Evolutionary conservation across 2,113 vertebrate species (phyloP).

Genomic region (Procapra przewalskii): DNA sequence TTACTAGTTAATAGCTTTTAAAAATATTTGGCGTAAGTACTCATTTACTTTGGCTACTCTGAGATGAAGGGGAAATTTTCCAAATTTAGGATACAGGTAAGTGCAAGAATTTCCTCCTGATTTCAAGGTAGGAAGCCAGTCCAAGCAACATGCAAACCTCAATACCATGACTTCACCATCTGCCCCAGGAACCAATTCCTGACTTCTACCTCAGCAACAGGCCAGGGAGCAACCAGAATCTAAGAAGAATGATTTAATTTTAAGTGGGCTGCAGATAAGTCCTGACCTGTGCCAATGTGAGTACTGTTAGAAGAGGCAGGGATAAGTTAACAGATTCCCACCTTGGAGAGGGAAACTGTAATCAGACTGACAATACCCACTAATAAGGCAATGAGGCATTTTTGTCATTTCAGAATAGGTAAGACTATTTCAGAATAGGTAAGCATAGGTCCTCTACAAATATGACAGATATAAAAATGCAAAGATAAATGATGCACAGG

Average conservation of each 20-base stretch:
- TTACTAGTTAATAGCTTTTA: not conserved
- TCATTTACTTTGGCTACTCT: not conserved
- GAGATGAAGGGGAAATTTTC: not conserved
- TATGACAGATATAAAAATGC: not conserved
- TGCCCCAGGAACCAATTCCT: not conserved
- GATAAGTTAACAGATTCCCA: not conserved
- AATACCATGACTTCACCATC: not conserved
- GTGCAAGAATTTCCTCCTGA: not conserved
- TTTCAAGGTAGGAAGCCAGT: not conserved
- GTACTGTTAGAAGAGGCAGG: not conserved
- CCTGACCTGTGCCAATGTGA: not conserved
- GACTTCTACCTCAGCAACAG: not conserved
- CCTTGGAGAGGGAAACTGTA: not conserved
- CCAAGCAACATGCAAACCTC: not conserved
- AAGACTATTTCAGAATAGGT: not conserved
- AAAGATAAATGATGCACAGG: not conserved
- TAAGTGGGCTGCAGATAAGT: not conserved
- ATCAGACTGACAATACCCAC: not conserved
- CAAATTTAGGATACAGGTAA: not conserved
- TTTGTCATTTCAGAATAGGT: not conserved
- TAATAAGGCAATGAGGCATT: not conserved
- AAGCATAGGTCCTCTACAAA: not conserved
- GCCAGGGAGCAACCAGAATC: not conserved
- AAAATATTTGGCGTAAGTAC: not conserved
- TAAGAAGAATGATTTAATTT: not conserved